Evolutionary conservation across 2,113 vertebrate genomes (phyloP), one percentile per base, ranked within the genome.

Genomic region (Raja brachyura): DNA sequence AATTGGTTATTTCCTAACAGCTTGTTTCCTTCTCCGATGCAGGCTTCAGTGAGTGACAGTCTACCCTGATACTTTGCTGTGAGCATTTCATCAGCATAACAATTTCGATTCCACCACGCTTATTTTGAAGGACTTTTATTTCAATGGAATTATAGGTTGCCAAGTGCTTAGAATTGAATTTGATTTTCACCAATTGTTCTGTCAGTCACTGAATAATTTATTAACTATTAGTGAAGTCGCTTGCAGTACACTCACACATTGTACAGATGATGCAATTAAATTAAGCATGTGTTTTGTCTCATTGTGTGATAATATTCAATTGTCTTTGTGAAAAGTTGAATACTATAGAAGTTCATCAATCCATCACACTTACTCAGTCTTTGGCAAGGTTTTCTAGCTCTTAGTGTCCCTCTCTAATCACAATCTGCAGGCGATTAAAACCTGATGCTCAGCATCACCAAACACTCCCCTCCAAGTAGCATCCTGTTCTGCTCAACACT

Each of bases 41-140:
- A 11, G 54, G 54, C 79, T 59, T 11, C 79, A 59, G 48, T 28
- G 8, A 54, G 54, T 83, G 79, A 56, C 25, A 25, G 48, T 28
- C 9, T 83, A 54, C 48, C 48, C 79, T 83, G 83, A n/a, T 86
- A n/a, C 61, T 83, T 83, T 28, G 9, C 25, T n/a, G 25, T 28
- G 22, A 83, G 11, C 83, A 86, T 14, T 61, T 86, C 56, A 61
- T 61, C 83, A 86, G 83, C 28, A 86, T 13, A 86, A 86, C 81
- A 61, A 33, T 16, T 16, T 86, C 25, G 5, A 1, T n/a, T 61
- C n/a, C 61, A 56, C n/a, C 56, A 86, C 6, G 13, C 83, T 86
- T n/a, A 86, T 61, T 86, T 25, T 86, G 83, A 61, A 61, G 11
- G 54, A 61, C 11, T 5, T 61, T 86, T 14, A 61, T 59, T 54